Conservation (phyloP, 2,113 vertebrate genomes). For the Marmota flaviventris region DNA sequence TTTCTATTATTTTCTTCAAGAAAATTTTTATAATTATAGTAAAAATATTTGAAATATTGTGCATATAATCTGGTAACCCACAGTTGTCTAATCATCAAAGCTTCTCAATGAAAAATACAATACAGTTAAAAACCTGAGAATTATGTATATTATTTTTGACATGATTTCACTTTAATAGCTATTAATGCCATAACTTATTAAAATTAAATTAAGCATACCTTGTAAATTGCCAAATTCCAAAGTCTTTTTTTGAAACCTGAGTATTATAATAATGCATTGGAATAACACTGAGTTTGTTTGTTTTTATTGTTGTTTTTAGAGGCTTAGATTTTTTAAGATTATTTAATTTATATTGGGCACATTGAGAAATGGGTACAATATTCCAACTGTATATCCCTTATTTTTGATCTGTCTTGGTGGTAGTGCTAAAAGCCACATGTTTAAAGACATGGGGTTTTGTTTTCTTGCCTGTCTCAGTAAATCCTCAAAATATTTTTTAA, state of each 20-base stretch:
- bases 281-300: background rate
- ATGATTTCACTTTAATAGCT: background rate
- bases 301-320: background rate
- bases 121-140: background rate
- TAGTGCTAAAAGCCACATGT: background rate
- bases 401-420: background rate
- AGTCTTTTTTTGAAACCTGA: constrained; percentile 16
- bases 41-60: background rate
- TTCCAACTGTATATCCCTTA: background rate
- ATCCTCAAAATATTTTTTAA: background rate
- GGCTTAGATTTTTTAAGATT: background rate
- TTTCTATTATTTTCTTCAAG: background rate
- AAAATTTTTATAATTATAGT: constrained; percentile 15
- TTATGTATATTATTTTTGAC: background rate
- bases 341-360: background rate
- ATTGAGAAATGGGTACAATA: background rate
- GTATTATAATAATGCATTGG: background rate
- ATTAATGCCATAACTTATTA: constrained; percentile 31
- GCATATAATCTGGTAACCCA: background rate
- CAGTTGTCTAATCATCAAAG: background rate
- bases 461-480: background rate
- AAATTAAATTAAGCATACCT: constrained; percentile 6
- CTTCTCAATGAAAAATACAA: constrained; percentile 28
- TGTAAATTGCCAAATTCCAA: constrained; percentile 24
- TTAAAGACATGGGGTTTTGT: background rate